A percentile compares a stretch with the other conserved stretches of the same genome.
Conservation (phyloP, 2,888 invertebrate species). For the Drosophila nigricruria region DNA sequence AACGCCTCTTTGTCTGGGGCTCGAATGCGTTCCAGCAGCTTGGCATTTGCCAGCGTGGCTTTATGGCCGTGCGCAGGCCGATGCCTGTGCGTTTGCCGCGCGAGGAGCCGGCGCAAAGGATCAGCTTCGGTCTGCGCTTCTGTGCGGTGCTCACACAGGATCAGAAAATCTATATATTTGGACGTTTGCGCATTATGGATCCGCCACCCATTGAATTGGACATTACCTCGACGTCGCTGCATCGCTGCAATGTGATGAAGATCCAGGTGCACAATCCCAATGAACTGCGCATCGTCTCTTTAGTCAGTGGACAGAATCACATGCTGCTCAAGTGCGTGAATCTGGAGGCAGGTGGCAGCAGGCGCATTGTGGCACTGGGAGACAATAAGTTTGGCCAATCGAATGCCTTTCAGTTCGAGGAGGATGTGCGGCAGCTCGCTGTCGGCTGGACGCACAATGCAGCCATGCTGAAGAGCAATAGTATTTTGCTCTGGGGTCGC, state of each 20-base stretch:
- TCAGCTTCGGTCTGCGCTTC: constrained; percentile 84
- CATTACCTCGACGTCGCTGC: constrained; percentile 78
- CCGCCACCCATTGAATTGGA: constrained; percentile 78
- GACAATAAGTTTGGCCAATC: constrained; percentile 93
- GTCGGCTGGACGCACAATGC: constrained; percentile 93
- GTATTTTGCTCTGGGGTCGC: constrained; percentile 91
- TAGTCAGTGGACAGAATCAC: constrained; percentile 94
- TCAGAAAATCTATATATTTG: constrained; percentile 82
- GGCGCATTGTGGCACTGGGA: constrained; percentile 90
- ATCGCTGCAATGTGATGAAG: constrained; percentile 80
- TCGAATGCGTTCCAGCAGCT: constrained; percentile 92
- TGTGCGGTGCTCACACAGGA: constrained; percentile 83
- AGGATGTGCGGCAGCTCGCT: constrained; percentile 87
- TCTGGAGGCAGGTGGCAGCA: constrained; percentile 53
- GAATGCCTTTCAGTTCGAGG: constrained; percentile 86
- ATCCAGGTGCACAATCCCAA: constrained; percentile 71
- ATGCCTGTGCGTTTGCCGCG: constrained; percentile 80
- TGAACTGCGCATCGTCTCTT: constrained; percentile 86
- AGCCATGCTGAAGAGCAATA: constrained; percentile 88
- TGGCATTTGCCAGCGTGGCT: constrained; percentile 87
- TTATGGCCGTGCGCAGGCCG: constrained; percentile 82
- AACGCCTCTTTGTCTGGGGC: constrained; percentile 92
- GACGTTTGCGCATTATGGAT: constrained; percentile 80
- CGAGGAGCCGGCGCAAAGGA: constrained; percentile 73
- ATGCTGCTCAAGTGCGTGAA: constrained; percentile 83